Conservation (phyloP, 2,113 vertebrate genomes). For the Protobothrops mucrosquamatus region DNA sequence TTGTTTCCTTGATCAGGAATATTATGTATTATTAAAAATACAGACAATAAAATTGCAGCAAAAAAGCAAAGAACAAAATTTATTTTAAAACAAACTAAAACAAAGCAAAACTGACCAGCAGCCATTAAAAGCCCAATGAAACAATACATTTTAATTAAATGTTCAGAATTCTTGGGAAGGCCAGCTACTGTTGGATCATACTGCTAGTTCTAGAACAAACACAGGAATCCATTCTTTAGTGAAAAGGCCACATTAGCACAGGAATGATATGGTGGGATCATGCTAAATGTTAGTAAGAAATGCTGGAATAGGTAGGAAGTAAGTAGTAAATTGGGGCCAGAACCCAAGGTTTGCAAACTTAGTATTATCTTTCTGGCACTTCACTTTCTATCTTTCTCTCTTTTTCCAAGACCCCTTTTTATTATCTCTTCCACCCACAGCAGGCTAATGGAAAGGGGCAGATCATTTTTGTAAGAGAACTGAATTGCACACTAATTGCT, state of each 20-base stretch:
- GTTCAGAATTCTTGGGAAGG: not conserved
- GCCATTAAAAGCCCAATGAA: not conserved
- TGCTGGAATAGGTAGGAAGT: not conserved
- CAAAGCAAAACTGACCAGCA: not conserved
- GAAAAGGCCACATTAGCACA: not conserved
- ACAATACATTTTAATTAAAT: not conserved
- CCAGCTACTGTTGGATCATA: not conserved
- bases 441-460: not conserved
- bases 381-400: not conserved
- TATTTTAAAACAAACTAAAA: not conserved
- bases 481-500: not conserved
- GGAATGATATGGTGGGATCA: not conserved
- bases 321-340: not conserved
- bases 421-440: not conserved
- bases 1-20: not conserved
- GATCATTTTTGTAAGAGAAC: not conserved
- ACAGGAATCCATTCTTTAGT: not conserved
- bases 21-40: not conserved
- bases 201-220: not conserved
- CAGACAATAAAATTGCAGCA: not conserved
- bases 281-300: not conserved
- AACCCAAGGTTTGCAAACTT: not conserved
- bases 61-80: not conserved
- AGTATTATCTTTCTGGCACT: not conserved
- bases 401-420: not conserved